Percentiles rank a stretch among this genome's conserved stretches.
Evolutionary conservation across 2,888 invertebrate species (phyloP).

Genomic region (Priocnemis perturbator): DNA sequence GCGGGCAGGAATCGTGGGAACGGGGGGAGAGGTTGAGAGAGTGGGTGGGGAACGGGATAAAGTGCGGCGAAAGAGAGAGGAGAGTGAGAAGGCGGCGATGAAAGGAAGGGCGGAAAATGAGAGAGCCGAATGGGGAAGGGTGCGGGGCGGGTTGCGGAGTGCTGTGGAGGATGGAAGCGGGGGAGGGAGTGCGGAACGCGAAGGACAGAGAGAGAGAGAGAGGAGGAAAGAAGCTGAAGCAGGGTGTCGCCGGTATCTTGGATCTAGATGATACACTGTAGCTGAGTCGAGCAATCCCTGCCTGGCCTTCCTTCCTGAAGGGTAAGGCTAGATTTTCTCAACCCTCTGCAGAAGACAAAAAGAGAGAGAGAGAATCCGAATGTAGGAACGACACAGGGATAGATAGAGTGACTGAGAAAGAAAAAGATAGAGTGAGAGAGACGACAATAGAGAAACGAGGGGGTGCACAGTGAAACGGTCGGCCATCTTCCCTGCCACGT

Average conservation of each 20-base stretch:
- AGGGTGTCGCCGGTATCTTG: constrained; percentile 15
- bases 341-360: neutral
- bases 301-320: neutral
- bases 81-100: neutral
- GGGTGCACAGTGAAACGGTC: constrained; percentile 41
- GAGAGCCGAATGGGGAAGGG: neutral
- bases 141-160: constrained; percentile 5
- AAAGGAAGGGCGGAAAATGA: constrained; percentile 2
- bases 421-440: constrained; percentile 14
- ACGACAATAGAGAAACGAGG: constrained; percentile 25
- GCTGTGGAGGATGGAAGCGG: too few species aligned
- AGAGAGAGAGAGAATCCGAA: constrained; percentile 24
- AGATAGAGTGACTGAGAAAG: constrained; percentile 21
- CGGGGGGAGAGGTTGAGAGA: too few species aligned
- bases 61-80: too few species aligned
- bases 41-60: too few species aligned
- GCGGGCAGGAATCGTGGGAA: too few species aligned
- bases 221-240: neutral
- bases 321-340: constrained; percentile 5
- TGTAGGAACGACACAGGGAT: too few species aligned
- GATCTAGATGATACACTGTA: constrained; percentile 23
- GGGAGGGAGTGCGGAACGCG: neutral
- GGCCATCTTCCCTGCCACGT: constrained; percentile 71
- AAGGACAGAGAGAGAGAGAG: constrained; percentile 9
- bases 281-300: constrained; percentile 8